Percentiles rank a stretch among this genome's conserved stretches.
These are phyloP conservation scores for Arvicanthis niloticus DNA, from an alignment of 2,113 vertebrate genomes.

Conservation along the genomic window DNA sequence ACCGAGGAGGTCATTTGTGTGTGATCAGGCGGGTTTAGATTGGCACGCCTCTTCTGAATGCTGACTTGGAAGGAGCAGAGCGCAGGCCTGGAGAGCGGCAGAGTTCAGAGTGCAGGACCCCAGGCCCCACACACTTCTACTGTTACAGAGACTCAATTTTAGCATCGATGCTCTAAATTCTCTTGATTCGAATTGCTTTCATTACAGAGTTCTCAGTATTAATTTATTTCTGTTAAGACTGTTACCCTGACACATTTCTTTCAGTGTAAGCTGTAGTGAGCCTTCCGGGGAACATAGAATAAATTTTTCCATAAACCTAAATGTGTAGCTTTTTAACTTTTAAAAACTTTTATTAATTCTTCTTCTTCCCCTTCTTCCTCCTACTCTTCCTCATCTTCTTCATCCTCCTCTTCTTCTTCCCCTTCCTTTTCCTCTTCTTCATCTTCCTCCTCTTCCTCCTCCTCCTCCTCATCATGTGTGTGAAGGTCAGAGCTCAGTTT, in stretches of 20 bases:
- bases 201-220: not conserved
- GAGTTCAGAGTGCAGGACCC: rapidly evolving
- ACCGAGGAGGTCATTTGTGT: not conserved
- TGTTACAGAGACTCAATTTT: slow-evolving; percentile 14
- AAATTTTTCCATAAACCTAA: not conserved
- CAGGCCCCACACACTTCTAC: not conserved
- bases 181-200: not conserved
- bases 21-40: not conserved
- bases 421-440: not conserved
- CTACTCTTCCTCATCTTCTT: not conserved
- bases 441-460: not conserved
- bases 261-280: not conserved
- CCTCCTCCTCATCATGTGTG: not conserved
- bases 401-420: not conserved
- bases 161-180: not conserved
- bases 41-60: not conserved
- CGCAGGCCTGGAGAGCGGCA: not conserved
- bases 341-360: not conserved
- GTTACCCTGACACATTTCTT: not conserved
- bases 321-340: not conserved
- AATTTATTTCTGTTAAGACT: not conserved
- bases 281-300: not conserved
- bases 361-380: not conserved
- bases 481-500: not conserved
- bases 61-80: not conserved